Conservation (phyloP, 2,113 vertebrate species). For the Hylia prasina region DNA sequence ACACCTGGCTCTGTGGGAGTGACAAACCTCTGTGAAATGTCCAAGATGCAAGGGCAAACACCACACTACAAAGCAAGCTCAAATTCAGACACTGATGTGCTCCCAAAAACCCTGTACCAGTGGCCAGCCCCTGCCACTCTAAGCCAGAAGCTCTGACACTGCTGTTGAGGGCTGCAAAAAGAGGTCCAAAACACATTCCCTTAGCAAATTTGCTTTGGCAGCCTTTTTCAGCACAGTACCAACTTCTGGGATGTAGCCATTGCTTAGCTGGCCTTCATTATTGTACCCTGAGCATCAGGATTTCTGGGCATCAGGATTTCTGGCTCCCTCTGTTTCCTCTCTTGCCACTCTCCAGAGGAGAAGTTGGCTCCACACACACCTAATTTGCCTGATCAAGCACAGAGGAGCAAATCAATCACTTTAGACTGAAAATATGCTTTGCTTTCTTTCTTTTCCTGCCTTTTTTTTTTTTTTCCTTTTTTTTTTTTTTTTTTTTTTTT, state of each 20-base stretch:
- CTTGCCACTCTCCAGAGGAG: not conserved
- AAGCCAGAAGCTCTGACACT: not conserved
- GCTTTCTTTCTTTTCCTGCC: not conserved
- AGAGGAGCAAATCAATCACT: not conserved
- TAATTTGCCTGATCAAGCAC: not conserved
- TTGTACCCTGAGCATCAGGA: not conserved
- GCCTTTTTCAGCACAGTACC: not conserved
- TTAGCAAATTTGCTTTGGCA: not conserved
- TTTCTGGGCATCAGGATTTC: not conserved
- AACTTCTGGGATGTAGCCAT: not conserved
- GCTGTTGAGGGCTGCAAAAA: not conserved
- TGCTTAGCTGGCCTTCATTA: not conserved
- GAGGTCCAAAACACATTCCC: not conserved
- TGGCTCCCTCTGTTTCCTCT: not conserved
- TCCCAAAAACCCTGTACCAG: not conserved
- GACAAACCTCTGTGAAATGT: not conserved
- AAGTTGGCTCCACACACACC: not conserved
- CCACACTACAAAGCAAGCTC: not conserved
- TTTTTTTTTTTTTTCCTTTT: not conserved
- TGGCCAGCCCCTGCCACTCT: not conserved
- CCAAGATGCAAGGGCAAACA: not conserved
- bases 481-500: too few species aligned
- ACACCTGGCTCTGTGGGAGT: not conserved
- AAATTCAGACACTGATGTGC: fast-evolving
- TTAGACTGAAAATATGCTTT: not conserved